A percentile compares a stretch with the other conserved stretches of the same genome.
These are phyloP conservation scores for Pelodytes ibericus DNA, from an alignment of 2,797 vertebrate genomes.

Conservation along the genomic window DNA sequence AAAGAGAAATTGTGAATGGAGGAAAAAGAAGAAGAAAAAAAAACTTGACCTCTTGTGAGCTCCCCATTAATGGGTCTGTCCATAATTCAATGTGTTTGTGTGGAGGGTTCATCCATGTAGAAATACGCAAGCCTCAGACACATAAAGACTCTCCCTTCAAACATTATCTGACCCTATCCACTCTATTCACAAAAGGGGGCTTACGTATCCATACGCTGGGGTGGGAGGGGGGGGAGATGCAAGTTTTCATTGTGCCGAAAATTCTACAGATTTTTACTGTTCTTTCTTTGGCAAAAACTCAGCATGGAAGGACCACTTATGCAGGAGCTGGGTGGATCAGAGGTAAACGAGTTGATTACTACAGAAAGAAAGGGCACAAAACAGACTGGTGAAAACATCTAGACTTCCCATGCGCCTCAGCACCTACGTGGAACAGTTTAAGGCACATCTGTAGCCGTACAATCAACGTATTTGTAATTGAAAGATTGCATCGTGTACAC, in stretches of 20 bases:
- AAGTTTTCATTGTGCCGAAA: conserved; percentile 70
- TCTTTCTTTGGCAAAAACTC: conserved; percentile 67
- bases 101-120: conserved; percentile 80
- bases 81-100: conserved; percentile 84
- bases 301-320: conserved; percentile 70
- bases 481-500: too few species aligned
- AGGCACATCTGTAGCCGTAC: conserved; percentile 14
- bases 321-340: conserved; percentile 64
- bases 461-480: too few species aligned
- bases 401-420: conserved; percentile 22
- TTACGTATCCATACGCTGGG: conserved; percentile 75
- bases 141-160: conserved; percentile 79
- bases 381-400: conserved; percentile 45
- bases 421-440: conserved; percentile 1
- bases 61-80: conserved; percentile 82
- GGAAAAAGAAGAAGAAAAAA: conserved; percentile 81
- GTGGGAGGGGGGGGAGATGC: conserved; percentile 61
- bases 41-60: conserved; percentile 83
- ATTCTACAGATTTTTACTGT: conserved; percentile 70
- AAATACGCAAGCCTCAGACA: conserved; percentile 79
- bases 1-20: conserved; percentile 78
- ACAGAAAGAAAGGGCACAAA: conserved; percentile 41
- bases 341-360: conserved; percentile 59
- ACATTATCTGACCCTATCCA: conserved; percentile 82
- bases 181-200: conserved; percentile 78